Conservation (phyloP, 1,140 invertebrate species). For the Lepidurus apus region DNA sequence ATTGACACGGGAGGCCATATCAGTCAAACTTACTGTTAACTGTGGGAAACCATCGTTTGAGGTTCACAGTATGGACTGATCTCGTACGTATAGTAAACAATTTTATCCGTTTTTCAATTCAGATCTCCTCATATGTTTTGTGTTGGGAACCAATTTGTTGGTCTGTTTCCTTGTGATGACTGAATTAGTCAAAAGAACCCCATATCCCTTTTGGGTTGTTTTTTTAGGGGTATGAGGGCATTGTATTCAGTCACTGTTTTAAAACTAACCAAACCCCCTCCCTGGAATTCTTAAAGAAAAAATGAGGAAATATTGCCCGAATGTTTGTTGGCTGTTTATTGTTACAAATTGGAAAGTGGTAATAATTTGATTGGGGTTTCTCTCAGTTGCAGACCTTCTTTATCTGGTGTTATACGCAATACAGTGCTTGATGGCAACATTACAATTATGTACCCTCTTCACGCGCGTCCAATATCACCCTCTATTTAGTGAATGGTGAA, state of each 20-base stretch:
- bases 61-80: background rate
- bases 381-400: background rate
- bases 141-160: background rate
- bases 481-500: background rate
- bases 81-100: background rate
- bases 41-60: background rate
- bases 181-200: background rate
- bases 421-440: conserved; percentile 4
- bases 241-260: background rate
- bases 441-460: background rate
- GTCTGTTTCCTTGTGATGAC: conserved; percentile 5
- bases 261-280: background rate
- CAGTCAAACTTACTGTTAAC: background rate
- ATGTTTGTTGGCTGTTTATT: conserved; percentile 15
- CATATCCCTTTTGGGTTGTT: background rate
- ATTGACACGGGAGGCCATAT: background rate
- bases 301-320: background rate
- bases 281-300: background rate
- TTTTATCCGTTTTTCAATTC: background rate
- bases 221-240: background rate
- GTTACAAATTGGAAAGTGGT: background rate
- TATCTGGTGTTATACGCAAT: conserved; percentile 18
- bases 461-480: background rate
- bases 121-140: background rate
- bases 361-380: background rate